These are phyloP conservation scores for Coilia nasus DNA, from an alignment of 2,797 vertebrate species.

Conservation along the genomic window DNA sequence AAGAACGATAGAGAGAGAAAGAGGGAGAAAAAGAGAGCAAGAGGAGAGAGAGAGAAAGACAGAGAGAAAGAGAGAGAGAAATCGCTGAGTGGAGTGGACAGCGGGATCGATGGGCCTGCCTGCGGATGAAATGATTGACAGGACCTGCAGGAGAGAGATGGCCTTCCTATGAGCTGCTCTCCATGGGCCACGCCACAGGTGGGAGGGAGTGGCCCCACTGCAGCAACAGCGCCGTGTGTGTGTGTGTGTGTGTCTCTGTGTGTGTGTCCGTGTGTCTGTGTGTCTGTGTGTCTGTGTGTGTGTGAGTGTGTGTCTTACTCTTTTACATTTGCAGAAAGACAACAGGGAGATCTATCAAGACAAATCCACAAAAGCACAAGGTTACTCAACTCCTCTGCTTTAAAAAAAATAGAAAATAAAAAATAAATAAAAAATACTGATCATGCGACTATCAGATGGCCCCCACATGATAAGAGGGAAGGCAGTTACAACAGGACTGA, in stretches of 20 bases:
- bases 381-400: no score
- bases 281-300: background rate
- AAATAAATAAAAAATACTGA: no score
- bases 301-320: background rate
- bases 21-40: slow-evolving; percentile 10
- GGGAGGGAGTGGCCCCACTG: background rate
- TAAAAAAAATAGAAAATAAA: no score
- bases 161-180: background rate
- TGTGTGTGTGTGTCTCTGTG: no score
- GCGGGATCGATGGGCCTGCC: slow-evolving; percentile 28
- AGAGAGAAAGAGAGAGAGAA: background rate
- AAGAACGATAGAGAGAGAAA: background rate
- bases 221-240: background rate
- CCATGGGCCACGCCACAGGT: slow-evolving; percentile 32
- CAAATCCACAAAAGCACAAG: no score
- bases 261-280: background rate
- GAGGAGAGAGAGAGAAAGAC: slow-evolving; percentile 17
- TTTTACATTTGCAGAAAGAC: no score
- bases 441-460: no score
- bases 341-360: no score
- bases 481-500: no score
- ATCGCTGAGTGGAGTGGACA: slow-evolving; percentile 17
- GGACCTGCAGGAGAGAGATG: slow-evolving; percentile 23
- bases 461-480: no score
- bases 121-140: slow-evolving; percentile 30